Conservation (phyloP, 2,113 vertebrate species). For the Sinosuthora webbiana region DNA sequence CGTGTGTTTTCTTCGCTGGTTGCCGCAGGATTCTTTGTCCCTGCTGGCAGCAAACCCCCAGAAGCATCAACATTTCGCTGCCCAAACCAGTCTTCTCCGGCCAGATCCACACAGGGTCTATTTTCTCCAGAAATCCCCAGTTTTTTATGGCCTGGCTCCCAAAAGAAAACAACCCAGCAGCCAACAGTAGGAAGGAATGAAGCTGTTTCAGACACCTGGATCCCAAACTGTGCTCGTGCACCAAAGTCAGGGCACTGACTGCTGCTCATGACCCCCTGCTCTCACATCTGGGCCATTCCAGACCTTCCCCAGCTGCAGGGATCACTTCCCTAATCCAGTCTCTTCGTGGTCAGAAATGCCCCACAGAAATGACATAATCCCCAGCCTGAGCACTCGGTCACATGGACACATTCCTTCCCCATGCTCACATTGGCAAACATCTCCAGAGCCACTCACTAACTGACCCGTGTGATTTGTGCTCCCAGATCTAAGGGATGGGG, state of each 20-base stretch:
- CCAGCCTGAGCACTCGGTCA: neutral
- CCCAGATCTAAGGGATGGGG: neutral
- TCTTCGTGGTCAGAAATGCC: neutral
- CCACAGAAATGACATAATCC: neutral
- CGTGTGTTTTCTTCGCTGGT: neutral
- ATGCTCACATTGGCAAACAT: neutral
- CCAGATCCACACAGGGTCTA: neutral
- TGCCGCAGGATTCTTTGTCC: neutral
- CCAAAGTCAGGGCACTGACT: neutral
- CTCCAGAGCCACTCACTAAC: neutral
- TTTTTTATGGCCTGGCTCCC: neutral
- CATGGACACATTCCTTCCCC: neutral
- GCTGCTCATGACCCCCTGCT: neutral
- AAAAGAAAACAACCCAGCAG: neutral
- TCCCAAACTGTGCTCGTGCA: neutral
- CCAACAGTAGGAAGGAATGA: neutral
- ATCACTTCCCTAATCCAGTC: neutral
- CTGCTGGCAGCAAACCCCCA: neutral
- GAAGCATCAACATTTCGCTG: neutral
- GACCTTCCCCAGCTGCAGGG: neutral
- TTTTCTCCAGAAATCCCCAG: neutral
- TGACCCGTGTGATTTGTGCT: neutral
- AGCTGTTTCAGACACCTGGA: neutral
- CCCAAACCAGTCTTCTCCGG: neutral
- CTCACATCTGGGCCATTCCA: neutral